Conservation (phyloP, 2,113 vertebrate species). For the Casuarius casuarius region DNA sequence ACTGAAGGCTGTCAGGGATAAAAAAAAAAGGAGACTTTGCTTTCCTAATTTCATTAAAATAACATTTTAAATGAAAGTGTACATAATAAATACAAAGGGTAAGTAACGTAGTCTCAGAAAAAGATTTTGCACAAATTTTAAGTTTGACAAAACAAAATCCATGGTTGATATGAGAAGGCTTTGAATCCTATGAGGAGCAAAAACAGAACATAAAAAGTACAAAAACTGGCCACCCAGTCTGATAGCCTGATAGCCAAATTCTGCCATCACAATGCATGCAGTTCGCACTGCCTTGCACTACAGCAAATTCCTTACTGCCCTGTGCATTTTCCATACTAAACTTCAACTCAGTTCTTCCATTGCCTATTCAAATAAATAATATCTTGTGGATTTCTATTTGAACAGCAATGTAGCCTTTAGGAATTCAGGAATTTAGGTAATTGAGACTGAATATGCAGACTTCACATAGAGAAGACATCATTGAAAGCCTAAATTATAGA, state of each 20-base stretch:
- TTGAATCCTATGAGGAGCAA: background rate
- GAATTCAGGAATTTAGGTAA: background rate
- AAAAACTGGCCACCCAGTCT: background rate
- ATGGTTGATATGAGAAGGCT: background rate
- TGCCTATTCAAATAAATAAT: background rate
- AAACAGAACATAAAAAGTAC: background rate
- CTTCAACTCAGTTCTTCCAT: background rate
- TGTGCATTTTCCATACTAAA: background rate
- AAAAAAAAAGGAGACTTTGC: background rate
- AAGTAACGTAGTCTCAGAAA: background rate
- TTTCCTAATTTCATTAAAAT: background rate
- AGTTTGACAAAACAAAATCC: background rate
- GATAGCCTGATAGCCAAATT: background rate
- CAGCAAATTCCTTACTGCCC: background rate
- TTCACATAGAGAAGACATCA: background rate
- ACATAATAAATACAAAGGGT: background rate
- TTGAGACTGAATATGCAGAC: background rate
- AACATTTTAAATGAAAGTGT: background rate
- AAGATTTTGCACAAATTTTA: background rate
- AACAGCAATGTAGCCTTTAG: background rate
- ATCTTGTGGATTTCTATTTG: background rate
- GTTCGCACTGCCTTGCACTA: background rate
- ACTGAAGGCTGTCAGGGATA: background rate
- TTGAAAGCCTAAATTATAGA: background rate
- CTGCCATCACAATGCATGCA: background rate